Percentiles rank a stretch among this genome's conserved stretches.
Evolutionary conservation across 2,888 invertebrate genomes (phyloP).

Genomic region (Dastarcus helophoroides): DNA sequence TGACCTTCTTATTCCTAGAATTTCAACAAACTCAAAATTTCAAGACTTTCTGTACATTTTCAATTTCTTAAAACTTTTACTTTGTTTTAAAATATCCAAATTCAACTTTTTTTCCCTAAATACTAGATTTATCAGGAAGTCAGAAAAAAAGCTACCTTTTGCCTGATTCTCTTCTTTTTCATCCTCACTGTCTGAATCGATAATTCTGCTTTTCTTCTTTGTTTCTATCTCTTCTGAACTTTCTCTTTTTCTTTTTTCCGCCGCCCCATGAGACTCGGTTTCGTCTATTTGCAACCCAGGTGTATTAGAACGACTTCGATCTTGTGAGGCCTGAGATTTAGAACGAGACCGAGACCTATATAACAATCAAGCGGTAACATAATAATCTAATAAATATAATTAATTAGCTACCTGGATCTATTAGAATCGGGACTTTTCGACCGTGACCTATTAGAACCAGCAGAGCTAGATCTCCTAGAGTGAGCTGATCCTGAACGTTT

Average conservation of each 20-base stretch:
- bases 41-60: no score
- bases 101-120: no score
- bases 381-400: slow-evolving; percentile 12
- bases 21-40: no score
- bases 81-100: no score
- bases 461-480: slow-evolving; percentile 16
- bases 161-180: slow-evolving; percentile 28
- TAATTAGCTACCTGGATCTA: slow-evolving; percentile 14
- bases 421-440: slow-evolving; percentile 20
- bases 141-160: no score
- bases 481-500: slow-evolving; percentile 15
- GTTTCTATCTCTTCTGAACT: slow-evolving; percentile 20
- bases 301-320: slow-evolving; percentile 31
- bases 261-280: slow-evolving; percentile 27
- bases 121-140: no score
- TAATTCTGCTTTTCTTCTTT: slow-evolving; percentile 39
- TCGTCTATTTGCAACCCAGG: slow-evolving; percentile 43
- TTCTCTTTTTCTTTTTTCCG: slow-evolving; percentile 33
- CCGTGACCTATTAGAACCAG: slow-evolving; percentile 19
- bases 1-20: no score
- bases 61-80: no score
- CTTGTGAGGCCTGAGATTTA: slow-evolving; percentile 18
- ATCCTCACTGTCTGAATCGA: slow-evolving; percentile 60
- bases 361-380: slow-evolving; percentile 13
- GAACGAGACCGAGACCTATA: slow-evolving; percentile 32